Evolutionary conservation across 2,113 vertebrate genomes (phyloP).

Genomic region (Mormoops blainvillei): DNA sequence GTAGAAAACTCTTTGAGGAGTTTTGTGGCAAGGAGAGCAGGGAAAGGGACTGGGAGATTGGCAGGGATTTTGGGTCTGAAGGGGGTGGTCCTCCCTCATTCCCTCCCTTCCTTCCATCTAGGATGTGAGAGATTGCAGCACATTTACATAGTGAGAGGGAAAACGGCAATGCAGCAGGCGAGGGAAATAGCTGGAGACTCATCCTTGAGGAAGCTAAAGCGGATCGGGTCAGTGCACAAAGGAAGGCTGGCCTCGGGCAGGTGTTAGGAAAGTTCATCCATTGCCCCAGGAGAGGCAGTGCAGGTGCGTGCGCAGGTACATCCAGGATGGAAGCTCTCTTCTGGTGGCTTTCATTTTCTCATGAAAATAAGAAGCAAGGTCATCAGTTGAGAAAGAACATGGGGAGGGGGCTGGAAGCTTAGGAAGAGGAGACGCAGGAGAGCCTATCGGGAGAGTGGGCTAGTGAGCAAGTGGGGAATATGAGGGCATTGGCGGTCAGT

Average conservation of each 20-base stretch:
- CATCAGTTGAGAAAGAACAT: neutral
- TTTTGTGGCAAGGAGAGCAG: neutral
- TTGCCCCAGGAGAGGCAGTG: neutral
- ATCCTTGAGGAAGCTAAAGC: neutral
- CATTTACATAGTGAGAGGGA: neutral
- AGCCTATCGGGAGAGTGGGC: neutral
- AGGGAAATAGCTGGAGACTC: neutral
- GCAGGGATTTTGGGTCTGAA: neutral
- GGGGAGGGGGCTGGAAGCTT: neutral
- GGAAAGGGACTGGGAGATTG: neutral
- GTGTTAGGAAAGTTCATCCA: neutral
- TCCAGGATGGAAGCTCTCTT: neutral
- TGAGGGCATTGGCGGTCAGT: neutral
- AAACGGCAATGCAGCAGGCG: neutral
- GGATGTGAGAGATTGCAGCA: neutral
- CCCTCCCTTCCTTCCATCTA: neutral
- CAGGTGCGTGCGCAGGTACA: neutral
- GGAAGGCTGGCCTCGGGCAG: neutral
- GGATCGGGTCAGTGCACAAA: neutral
- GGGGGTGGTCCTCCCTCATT: neutral
- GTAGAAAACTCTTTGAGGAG: neutral
- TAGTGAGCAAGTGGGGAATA: neutral
- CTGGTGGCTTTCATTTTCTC: neutral
- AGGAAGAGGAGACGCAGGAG: neutral
- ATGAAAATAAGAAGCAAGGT: neutral